A percentile compares a stretch with the other conserved stretches of the same genome.
Evolutionary conservation across 2,888 invertebrate species (phyloP).

Genomic region (Microchrysa polita): DNA sequence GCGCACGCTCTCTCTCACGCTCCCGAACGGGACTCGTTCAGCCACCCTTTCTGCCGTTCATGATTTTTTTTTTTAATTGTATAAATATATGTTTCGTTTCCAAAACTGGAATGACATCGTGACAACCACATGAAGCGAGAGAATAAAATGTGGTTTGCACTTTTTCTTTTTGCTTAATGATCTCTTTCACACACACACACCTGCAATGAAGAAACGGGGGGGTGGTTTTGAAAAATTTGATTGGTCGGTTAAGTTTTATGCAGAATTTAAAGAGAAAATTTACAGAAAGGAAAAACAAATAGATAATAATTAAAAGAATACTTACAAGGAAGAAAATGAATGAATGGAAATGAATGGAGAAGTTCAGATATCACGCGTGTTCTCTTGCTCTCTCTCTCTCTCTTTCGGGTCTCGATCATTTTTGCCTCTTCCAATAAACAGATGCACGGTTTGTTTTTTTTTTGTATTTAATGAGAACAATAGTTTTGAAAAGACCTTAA

Average conservation of each 20-base stretch:
- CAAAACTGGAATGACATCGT: slow-evolving; percentile 43
- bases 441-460: not conserved
- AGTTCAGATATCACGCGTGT: no score
- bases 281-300: not conserved
- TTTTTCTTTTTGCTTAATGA: not conserved
- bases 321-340: slow-evolving; percentile 35
- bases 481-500: slow-evolving; percentile 35
- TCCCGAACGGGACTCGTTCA: no score
- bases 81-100: not conserved
- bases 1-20: slow-evolving; percentile 15
- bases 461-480: slow-evolving; percentile 19
- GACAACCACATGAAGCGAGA: slow-evolving; percentile 12
- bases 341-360: not conserved
- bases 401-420: no score
- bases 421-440: slow-evolving; percentile 13
- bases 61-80: slow-evolving; percentile 2
- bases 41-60: slow-evolving; percentile 31
- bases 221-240: slow-evolving; percentile 2
- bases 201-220: slow-evolving; percentile 35
- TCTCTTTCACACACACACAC: slow-evolving; percentile 42
- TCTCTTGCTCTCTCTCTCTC: no score
- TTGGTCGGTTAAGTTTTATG: no score
- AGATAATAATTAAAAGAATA: slow-evolving; percentile 18
- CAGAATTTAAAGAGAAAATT: not conserved
- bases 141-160: not conserved